A percentile compares a stretch with the other conserved stretches of the same genome.
Conservation (phyloP, 2,113 vertebrate species). For the Panurus biarmicus region DNA sequence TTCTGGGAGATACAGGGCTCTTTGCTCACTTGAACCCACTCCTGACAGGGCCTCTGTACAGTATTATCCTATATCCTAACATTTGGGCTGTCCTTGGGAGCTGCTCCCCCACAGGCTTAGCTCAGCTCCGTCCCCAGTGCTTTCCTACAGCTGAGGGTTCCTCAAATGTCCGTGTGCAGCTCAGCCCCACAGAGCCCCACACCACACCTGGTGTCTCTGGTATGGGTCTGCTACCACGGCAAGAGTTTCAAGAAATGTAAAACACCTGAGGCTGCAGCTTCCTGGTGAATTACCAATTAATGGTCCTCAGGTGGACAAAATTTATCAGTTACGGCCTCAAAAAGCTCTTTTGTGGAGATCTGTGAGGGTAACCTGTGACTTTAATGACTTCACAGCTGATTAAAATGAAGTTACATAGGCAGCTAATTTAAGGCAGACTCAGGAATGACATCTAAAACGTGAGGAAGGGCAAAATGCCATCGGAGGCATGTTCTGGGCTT, state of each 20-base stretch:
- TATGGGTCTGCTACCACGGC: background rate
- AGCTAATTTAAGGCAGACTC: background rate
- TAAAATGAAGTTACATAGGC: background rate
- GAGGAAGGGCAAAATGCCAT: background rate
- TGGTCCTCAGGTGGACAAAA: background rate
- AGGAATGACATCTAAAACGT: background rate
- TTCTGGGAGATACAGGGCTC: background rate
- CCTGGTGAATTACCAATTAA: background rate
- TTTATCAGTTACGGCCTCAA: background rate
- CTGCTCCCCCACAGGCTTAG: background rate
- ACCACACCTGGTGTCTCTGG: too few relatives aligned
- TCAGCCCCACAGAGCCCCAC: background rate
- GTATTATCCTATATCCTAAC: fast-evolving
- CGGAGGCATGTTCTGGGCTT: background rate
- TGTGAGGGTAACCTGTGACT: background rate
- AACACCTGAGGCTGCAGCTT: background rate
- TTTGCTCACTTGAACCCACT: background rate
- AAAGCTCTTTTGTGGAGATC: background rate
- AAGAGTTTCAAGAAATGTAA: background rate
- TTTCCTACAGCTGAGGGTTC: background rate
- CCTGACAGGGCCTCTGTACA: background rate
- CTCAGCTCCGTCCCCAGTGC: background rate
- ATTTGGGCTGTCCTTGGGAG: background rate
- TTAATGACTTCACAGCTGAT: background rate
- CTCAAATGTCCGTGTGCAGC: background rate